These are phyloP conservation scores for Onchidella celtica DNA, from an alignment of 2,888 invertebrate species.

Conservation along the genomic window DNA sequence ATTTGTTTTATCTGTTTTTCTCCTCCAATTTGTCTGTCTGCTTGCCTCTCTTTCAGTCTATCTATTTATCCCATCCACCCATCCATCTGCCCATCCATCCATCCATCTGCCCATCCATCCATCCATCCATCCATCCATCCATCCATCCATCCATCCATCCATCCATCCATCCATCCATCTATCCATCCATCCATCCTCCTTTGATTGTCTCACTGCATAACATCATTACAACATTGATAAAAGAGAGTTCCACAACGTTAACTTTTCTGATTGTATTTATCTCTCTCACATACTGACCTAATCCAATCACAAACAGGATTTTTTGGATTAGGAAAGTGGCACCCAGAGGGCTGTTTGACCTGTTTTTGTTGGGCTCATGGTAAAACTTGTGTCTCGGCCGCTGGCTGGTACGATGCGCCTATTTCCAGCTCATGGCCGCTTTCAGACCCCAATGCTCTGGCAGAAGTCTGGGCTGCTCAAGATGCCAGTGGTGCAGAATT, in stretches of 20 bases:
- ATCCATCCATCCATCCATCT: background rate
- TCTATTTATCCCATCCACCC: background rate
- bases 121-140: background rate
- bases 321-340: constrained; percentile 65
- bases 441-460: constrained; percentile 46
- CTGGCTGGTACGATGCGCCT: constrained; percentile 57
- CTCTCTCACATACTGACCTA: no score
- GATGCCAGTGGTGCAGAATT: constrained; percentile 53
- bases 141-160: background rate
- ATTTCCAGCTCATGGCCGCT: constrained; percentile 56
- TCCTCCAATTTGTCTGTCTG: background rate
- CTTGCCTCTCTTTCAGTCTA: background rate
- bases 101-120: background rate
- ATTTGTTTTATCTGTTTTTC: background rate
- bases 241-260: no score
- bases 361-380: constrained; percentile 67
- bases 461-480: constrained; percentile 36
- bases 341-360: constrained; percentile 60
- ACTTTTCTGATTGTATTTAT: no score
- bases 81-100: background rate
- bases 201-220: background rate
- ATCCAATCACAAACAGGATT: no score
- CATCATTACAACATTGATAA: no score
- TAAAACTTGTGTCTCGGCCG: constrained; percentile 59
- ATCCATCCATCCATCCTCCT: background rate